Base-by-base conservation (phyloP, 2,113 vertebrate genomes). In the Dasypus novemcinctus region DNA sequence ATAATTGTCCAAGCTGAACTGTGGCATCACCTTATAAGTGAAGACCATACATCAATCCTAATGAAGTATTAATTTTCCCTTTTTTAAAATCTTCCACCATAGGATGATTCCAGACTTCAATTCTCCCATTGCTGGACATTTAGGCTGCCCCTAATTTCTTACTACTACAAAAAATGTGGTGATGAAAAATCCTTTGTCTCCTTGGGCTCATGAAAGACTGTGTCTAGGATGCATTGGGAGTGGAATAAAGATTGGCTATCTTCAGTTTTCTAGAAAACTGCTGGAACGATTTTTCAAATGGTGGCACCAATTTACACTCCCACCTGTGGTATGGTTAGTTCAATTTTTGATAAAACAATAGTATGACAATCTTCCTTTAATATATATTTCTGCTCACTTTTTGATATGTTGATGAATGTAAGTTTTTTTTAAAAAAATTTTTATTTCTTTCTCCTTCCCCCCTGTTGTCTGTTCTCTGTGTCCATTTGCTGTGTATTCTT, bases 171-270 rank as follows among this genome's bases (percentile, higher is more conserved):
- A 36, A 20, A 61, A 52, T 0, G 7, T 11, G 46, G 41, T 21
- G 41, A 21, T 1, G n/a, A 0, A 7, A 0, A 29, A 11, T 5
- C 41, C 38, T 76, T 69, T 49, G 79, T 14, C 31, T 66, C 52
- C 49, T 14, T 29, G 61, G 63, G 17, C 3, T 27, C 54, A 5
- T 9, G 9, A 15, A 61, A 38, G 18, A 64, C 4, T 33, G 17
- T 7, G 80, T 69, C 71, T 11, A 31, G 72, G 80, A n/a, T 23
- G 25, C 10, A 21, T 3, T 1, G 46, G 25, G 18, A 7, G 12
- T 11, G 7, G 9, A 78, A 3, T 7, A 14, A 57, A 21, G 63
- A 17, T 76, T 21, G 87, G 41, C 21, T 5, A 20, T 9, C 27
- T 71, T 85, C 29, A 1, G 4, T 79, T 61, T 49, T 8, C 52